Evolutionary conservation across 2,888 invertebrate species (phyloP).

Genomic region (Tenthredo scrophulariae): DNA sequence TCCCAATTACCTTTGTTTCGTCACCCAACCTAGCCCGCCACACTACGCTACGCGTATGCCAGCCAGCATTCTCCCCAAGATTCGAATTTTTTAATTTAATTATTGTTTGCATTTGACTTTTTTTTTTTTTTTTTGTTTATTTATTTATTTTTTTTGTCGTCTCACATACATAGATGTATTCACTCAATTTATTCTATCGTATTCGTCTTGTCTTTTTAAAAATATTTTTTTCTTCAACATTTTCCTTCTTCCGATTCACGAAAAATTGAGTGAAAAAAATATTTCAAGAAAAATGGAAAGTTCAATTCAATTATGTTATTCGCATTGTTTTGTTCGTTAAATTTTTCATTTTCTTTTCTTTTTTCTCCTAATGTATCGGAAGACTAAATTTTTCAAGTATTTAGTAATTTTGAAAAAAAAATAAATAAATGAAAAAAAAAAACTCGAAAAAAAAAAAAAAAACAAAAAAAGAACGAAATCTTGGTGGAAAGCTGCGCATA

Average conservation of each 20-base stretch:
- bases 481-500: conserved; percentile 59
- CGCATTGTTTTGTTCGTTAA: background rate
- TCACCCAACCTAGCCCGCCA: conserved; percentile 70
- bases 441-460: background rate
- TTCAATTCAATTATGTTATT: background rate
- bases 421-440: background rate
- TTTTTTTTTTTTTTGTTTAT: background rate
- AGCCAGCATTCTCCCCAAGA: conserved; percentile 58
- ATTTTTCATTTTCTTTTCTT: background rate
- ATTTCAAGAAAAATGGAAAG: no score
- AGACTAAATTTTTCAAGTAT: background rate
- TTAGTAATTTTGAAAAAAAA: background rate
- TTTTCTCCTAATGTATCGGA: no score
- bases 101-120: background rate
- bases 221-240: no score
- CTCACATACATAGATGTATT: background rate
- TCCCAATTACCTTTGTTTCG: conserved; percentile 60
- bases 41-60: conserved; percentile 65
- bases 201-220: no score
- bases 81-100: background rate
- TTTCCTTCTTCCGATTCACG: no score
- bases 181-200: no score
- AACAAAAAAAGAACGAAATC: conserved; percentile 31
- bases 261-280: no score
- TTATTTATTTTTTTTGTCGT: background rate